Evolutionary conservation across 2,888 invertebrate species (phyloP), one percentile per base, ranked within the genome.

Genomic region (Leucoptera coffeella): DNA sequence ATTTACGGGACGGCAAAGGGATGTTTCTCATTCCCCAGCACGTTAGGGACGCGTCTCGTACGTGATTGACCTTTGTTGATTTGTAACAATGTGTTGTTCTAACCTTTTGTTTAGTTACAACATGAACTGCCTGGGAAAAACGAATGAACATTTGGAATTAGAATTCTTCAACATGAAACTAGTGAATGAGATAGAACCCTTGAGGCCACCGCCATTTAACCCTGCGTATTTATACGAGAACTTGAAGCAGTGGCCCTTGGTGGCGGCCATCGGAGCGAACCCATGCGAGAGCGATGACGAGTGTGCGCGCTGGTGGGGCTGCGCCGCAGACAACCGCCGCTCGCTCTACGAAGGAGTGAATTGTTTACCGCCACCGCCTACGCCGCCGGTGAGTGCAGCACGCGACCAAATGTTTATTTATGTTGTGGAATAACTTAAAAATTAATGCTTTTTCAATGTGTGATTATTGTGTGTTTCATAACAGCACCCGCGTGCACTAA

Each of bases 301-400:
- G 23, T 23, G 17, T 11, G 24, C 17, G 20, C 38, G 38, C 32
- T 56, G 48, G 47, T 47, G 53, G 51, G 50, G 49, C 44, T 46
- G 43, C 38, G 12, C 40, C n/a, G n/a, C n/a, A n/a, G n/a, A n/a
- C n/a, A n/a, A 42, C 40, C 58, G 60, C 35, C 48, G 48, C 34
- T 65, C 67, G 37, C 43, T 67, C 37, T 67, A 64, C 45, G 65
- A 69, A 50, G 65, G 64, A 48, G 65, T 65, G 45, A 59, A 62
- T 53, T 60, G 50, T 40, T 37, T 44, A 10, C 26, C 31, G 27
- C 14, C 21, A 9, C 9, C 17, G 17, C 17, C 9, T n/a, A n/a
- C n/a, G 47, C 47, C 25, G 29, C 27, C 59, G 58, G 62, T 61
- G 62, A 67, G 65, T 64, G 53, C 45, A 45, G 38, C 45, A 39